Evolutionary conservation across 2,113 vertebrate genomes (phyloP).

Genomic region (Poeciliopsis turrubarensis): DNA sequence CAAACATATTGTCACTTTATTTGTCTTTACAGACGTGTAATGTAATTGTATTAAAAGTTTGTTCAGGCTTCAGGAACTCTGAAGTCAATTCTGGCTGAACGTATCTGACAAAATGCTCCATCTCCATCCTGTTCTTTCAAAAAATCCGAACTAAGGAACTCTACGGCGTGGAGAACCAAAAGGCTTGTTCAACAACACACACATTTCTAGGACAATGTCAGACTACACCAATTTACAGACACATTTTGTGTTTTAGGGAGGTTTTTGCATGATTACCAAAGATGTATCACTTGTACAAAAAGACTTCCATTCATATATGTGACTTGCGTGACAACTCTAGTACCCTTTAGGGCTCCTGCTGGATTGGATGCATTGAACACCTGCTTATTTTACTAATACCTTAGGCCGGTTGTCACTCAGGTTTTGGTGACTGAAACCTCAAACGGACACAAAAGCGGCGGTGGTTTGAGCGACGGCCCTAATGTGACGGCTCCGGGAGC

Average conservation of each 20-base stretch:
- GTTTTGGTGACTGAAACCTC: neutral
- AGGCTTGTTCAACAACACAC: neutral
- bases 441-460: constrained; percentile 33
- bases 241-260: too few relatives aligned
- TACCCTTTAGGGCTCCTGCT: neutral
- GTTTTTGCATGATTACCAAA: too few relatives aligned
- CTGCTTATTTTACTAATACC: neutral
- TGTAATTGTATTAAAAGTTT: too few relatives aligned
- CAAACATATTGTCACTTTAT: neutral
- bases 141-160: too few relatives aligned
- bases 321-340: neutral
- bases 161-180: too few relatives aligned
- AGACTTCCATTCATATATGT: neutral
- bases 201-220: neutral
- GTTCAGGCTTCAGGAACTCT: neutral
- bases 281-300: too few relatives aligned
- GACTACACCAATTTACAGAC: too few relatives aligned
- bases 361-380: neutral
- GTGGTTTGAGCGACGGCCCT: constrained; percentile 62
- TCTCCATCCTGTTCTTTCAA: too few relatives aligned
- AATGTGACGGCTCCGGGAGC: constrained; percentile 68
- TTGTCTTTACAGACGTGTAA: neutral
- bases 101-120: too few relatives aligned
- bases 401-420: neutral
- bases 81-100: too few relatives aligned